These are phyloP conservation scores for Polyommatus iphigenia DNA, from an alignment of 2,888 invertebrate species.

Conservation along the genomic window DNA sequence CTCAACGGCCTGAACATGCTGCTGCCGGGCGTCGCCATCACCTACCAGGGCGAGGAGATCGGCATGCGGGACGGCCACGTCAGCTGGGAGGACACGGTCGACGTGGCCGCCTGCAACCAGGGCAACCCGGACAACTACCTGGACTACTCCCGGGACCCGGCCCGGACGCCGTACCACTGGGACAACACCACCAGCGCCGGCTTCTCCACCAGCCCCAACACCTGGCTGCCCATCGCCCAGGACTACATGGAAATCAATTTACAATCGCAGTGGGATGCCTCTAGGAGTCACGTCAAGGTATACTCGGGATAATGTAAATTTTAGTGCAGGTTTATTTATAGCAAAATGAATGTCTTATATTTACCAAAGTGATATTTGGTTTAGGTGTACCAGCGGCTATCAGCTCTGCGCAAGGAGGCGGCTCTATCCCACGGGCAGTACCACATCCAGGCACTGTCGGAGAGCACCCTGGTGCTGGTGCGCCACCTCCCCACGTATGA, in stretches of 20 bases:
- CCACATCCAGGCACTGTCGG: constrained; percentile 60
- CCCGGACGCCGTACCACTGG: constrained; percentile 85
- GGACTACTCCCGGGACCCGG: constrained; percentile 80
- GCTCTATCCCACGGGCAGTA: constrained; percentile 59
- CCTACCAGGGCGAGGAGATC: constrained; percentile 91
- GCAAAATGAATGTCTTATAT: neutral
- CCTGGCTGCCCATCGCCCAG: constrained; percentile 85
- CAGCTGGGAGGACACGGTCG: constrained; percentile 80
- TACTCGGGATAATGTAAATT: neutral
- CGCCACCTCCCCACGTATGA: constrained; percentile 47
- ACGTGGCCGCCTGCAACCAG: constrained; percentile 77
- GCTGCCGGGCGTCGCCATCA: constrained; percentile 88
- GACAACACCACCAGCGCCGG: constrained; percentile 78
- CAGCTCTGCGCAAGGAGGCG: constrained; percentile 65
- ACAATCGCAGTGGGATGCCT: constrained; percentile 72
- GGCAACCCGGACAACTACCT: constrained; percentile 77
- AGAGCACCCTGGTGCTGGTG: constrained; percentile 47
- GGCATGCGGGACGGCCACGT: constrained; percentile 84
- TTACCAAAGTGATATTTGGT: neutral
- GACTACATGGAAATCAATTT: constrained; percentile 81
- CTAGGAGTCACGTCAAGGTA: constrained; percentile 77
- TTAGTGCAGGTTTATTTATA: neutral
- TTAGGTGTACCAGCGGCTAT: constrained; percentile 78
- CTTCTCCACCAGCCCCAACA: constrained; percentile 76
- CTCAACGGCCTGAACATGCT: constrained; percentile 85